Evolutionary conservation across 2,113 vertebrate species (phyloP), one percentile per base, ranked within the genome.

Genomic region (Chlamydotis undulata): DNA sequence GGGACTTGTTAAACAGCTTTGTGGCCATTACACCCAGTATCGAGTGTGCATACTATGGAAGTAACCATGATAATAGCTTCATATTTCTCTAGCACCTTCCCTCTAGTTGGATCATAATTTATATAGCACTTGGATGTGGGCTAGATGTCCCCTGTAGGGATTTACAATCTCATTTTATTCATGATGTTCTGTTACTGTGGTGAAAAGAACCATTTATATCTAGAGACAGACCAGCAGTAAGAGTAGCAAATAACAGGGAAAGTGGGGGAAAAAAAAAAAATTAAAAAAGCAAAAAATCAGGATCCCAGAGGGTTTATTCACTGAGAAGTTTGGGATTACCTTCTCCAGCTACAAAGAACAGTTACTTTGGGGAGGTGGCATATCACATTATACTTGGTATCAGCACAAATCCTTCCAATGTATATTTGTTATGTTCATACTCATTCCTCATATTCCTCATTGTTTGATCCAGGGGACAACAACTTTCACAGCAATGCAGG

Each of bases 131-230:
- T 47, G 49, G 49, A 50, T 68, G 73, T n/a, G 76, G 47, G 69
- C 69, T 87, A 76, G 45, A 76, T 65, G 31, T 87, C n/a, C 77
- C 83, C 86, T 92, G 41, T 19, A 82, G 81, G 89, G 89, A 91
- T 93, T 89, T 94, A 89, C 55, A 91, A 65, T 73, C 61, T 91
- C 69, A 39, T 89, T 94, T 89, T 92, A 79, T 93, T 94, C 53
- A 69, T 55, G 49, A 35, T n/a, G 45, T 68, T 92, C 85, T 41
- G 77, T 87, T 91, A 84, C 57, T 43, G 69, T 45, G 47, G 86
- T 63, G 77, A 84, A 73, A 64, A 91, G 43, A 75, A 52, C 3
- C 69, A 81, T 90, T 92, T 90, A n/a, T 89, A 73, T 45, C 92
- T 43, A 81, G 35, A 69, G 60, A 92, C 39, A 77, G 52, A 35